These are phyloP conservation scores for Idaea biselata DNA, from an alignment of 2,888 invertebrate species.

Conservation along the genomic window DNA sequence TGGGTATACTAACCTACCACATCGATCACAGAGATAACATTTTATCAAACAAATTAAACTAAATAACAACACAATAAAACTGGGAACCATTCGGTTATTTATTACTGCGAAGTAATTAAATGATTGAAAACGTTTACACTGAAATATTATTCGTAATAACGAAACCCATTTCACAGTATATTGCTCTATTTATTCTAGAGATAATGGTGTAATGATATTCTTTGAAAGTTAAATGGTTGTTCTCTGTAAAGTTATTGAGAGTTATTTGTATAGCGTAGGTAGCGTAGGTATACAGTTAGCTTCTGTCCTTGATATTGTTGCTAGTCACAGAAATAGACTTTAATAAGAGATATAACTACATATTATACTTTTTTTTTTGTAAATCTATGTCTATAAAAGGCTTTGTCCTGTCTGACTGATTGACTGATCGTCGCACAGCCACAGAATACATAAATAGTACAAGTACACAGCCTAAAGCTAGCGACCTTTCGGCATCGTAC, in stretches of 20 bases:
- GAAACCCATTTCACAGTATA: neutral
- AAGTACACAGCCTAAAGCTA: too few species aligned
- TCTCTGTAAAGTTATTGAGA: neutral
- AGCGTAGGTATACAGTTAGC: neutral
- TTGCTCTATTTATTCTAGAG: neutral
- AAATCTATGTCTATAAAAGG: too few species aligned
- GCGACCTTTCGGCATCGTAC: too few species aligned
- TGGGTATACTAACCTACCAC: neutral
- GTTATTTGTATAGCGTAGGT: neutral
- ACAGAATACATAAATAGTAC: too few species aligned
- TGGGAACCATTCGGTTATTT: slow-evolving; percentile 31
- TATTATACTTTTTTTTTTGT: too few species aligned
- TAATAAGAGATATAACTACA: too few species aligned
- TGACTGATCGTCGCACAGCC: too few species aligned
- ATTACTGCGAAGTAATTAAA: slow-evolving; percentile 41
- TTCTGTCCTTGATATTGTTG: neutral
- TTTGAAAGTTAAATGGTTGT: neutral
- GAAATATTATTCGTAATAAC: slow-evolving; percentile 38
- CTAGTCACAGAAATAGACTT: too few species aligned
- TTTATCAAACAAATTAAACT: neutral
- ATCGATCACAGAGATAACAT: neutral
- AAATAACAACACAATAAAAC: slow-evolving; percentile 19
- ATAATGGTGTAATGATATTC: slow-evolving; percentile 1
- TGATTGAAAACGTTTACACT: slow-evolving; percentile 39
- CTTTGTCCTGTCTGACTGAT: too few species aligned